Evolutionary conservation across 1,140 invertebrate genomes (phyloP).

Genomic region (Charaxes varanes): DNA sequence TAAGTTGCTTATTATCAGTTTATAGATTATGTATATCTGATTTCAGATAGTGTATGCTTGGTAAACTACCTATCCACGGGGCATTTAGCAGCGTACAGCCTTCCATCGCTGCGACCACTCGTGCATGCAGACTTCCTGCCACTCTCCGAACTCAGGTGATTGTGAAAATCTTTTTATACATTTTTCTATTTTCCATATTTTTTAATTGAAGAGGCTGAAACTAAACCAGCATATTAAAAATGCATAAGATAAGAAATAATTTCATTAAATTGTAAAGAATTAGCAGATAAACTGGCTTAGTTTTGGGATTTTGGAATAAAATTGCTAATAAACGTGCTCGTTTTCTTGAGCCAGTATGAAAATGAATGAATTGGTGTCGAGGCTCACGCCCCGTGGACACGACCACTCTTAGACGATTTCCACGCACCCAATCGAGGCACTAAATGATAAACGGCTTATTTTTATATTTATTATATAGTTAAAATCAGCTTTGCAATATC

Average conservation of each 20-base stretch:
- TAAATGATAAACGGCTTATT: conserved; percentile 69
- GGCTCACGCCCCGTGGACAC: conserved; percentile 23
- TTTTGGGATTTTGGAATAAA: too few relatives aligned
- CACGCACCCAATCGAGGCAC: conserved; percentile 57
- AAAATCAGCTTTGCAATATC: conserved; percentile 47
- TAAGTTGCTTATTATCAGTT: background rate
- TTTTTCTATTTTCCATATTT: conserved; percentile 2
- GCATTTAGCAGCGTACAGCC: conserved; percentile 91
- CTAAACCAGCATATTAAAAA: too few relatives aligned
- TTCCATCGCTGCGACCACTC: conserved; percentile 93
- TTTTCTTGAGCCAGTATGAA: conserved; percentile 14
- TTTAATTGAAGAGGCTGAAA: conserved; percentile 9
- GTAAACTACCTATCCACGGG: conserved; percentile 95
- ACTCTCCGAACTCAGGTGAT: conserved; percentile 95
- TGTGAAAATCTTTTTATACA: too few relatives aligned
- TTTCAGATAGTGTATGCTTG: conserved; percentile 93
- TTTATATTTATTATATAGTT: conserved; percentile 33
- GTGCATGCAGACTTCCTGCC: conserved; percentile 96
- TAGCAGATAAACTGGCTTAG: too few relatives aligned
- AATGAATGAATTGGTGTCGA: conserved; percentile 18
- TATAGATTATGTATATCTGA: background rate
- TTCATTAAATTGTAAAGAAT: too few relatives aligned
- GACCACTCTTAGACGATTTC: conserved; percentile 47
- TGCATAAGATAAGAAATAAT: too few relatives aligned
- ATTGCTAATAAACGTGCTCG: too few relatives aligned